Percentiles rank a stretch among this genome's conserved stretches.
phyloP scores from a whole-genome alignment of 2,113 vertebrate genomes.

The Rhinoderma darwinii region DNA sequence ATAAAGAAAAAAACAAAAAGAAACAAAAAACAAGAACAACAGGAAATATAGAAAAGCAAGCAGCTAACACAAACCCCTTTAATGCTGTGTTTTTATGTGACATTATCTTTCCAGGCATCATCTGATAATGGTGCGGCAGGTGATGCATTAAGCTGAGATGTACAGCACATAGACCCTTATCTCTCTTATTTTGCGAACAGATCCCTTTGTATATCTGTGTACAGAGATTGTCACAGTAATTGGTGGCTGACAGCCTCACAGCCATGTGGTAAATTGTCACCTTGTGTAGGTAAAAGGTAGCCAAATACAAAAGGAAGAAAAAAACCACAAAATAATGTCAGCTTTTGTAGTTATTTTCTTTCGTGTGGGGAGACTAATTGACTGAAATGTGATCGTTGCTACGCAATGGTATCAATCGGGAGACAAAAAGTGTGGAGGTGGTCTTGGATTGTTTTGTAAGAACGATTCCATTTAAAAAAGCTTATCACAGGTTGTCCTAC shows the following conservation, averaged over 20 bases:
- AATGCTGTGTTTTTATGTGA: conserved; percentile 51
- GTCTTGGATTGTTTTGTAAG: not conserved
- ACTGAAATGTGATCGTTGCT: not conserved
- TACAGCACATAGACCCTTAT: conserved; percentile 47
- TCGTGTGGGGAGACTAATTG: not conserved
- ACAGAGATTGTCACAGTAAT: conserved; percentile 44
- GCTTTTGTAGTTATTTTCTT: not conserved
- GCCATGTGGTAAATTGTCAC: not conserved
- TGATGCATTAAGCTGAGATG: conserved; percentile 53
- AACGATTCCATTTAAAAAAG: too few relatives aligned
- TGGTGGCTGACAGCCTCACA: conserved; percentile 36
- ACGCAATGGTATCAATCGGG: not conserved
- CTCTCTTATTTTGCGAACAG: conserved; percentile 15
- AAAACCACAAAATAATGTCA: not conserved
- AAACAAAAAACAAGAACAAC: conserved; percentile 26
- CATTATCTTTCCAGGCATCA: conserved; percentile 58
- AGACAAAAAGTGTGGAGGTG: not conserved
- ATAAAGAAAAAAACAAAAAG: not conserved
- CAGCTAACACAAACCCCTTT: conserved; percentile 45
- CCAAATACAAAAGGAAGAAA: not conserved
- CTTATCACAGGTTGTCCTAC: too few relatives aligned
- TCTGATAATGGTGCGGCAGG: conserved; percentile 46
- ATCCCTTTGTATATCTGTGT: conserved; percentile 40
- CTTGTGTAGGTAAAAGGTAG: not conserved
- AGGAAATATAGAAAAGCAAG: conserved; percentile 22